Base-by-base conservation (phyloP, 2,797 vertebrate species). In the Xiphophorus birchmanni region DNA sequence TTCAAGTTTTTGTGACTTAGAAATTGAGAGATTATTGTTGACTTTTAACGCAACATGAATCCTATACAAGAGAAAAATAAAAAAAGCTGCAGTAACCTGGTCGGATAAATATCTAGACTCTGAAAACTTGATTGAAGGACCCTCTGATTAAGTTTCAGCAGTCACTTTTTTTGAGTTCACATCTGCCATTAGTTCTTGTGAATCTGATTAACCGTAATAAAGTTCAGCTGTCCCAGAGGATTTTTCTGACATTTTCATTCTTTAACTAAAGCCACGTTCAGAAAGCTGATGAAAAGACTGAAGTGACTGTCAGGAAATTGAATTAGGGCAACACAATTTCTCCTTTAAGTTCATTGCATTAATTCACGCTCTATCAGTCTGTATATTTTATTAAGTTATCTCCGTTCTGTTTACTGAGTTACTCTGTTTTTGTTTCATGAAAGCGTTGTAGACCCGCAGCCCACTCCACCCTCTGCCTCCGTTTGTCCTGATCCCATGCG, bases 381-480 rank as follows among this genome's bases (percentile, higher is more conserved):
- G 0, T 69, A 54, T 40, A 74, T 86, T 79, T 74, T 67, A 67
- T 37, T 80, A 26, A 83, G 83, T 82, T 63, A 42, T 78, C 72
- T 32, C 63, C 71, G 60, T 23, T 72, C 75, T 45, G 32, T 44
- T 44, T 18, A 6, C n/a, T 67, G 21, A 74, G 67, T 56, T 58
- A 12, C 29, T 84, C 40, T 67, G 58, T 58, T 78, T 74, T 72
- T 32, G 52, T 15, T 75, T 65, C 54, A 69, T 78, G 18, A 54
- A 74, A 48, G 48, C 75, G 77, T 82, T 80, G 88, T 82, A 63
- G 75, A 52, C 44, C 78, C 80, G 80, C 58, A 60, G 69, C 44
- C 44, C 52, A 73, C 52, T 11, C 82, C 45, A 47, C 58, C 80
- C 79, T 77, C 72, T 81, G 83, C 80, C 79, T 76, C 54, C 26